phyloP scores from a whole-genome alignment of 2,888 invertebrate species.

The Cheilosia impressa region DNA sequence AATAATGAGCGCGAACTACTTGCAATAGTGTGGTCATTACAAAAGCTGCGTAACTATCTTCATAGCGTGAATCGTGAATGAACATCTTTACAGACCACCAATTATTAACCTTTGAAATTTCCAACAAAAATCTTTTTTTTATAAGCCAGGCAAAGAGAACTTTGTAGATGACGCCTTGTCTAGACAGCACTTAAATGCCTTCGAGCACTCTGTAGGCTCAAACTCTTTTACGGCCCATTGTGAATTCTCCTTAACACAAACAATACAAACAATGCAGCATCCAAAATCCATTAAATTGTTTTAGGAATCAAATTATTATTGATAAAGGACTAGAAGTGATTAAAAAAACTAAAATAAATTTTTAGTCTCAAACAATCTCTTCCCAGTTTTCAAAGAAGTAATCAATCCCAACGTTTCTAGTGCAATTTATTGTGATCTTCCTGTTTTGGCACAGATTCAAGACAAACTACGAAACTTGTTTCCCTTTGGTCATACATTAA shows the following conservation, averaged over 20 bases:
- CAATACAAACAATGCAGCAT: neutral
- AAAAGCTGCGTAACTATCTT: slow-evolving; percentile 47
- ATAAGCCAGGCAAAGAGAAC: neutral
- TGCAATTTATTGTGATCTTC: slow-evolving; percentile 47
- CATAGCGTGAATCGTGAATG: slow-evolving; percentile 35
- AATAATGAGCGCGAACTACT: slow-evolving; percentile 29
- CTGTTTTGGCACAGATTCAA: slow-evolving; percentile 45
- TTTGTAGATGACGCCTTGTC: slow-evolving; percentile 28
- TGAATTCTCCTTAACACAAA: slow-evolving; percentile 25
- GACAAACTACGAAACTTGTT: slow-evolving; percentile 20
- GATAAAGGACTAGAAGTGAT: neutral
- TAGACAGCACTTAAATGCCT: slow-evolving; percentile 32
- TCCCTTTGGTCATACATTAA: neutral
- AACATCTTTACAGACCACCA: slow-evolving; percentile 61
- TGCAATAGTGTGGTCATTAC: slow-evolving; percentile 48
- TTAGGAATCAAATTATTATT: slow-evolving; percentile 17
- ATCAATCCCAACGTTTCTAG: slow-evolving; percentile 38
- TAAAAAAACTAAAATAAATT: slow-evolving; percentile 58
- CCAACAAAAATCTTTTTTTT: slow-evolving; percentile 31
- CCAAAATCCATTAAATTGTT: slow-evolving; percentile 2
- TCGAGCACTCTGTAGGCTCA: slow-evolving; percentile 1
- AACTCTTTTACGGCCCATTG: slow-evolving; percentile 24
- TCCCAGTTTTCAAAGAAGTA: neutral
- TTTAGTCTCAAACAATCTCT: slow-evolving; percentile 27
- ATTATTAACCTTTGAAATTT: slow-evolving; percentile 42